A percentile compares a stretch with the other conserved stretches of the same genome.
phyloP scores from a whole-genome alignment of 2,888 invertebrate species.

The Patella caerulea region DNA sequence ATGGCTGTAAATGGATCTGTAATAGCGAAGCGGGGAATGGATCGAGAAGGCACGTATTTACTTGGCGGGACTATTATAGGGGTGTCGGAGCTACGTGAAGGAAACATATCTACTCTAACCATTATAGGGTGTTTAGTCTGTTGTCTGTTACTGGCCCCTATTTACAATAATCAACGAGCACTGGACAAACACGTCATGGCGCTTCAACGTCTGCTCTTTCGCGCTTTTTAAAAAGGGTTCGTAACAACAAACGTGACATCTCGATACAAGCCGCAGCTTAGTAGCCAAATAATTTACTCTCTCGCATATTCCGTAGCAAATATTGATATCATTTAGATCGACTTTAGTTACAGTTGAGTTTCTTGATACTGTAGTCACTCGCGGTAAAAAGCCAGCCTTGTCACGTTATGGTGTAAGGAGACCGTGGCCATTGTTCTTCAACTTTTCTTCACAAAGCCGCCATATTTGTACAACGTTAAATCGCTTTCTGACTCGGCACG shows the following conservation, averaged over 20 bases:
- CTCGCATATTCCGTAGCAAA: neutral
- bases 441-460: neutral
- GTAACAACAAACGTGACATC: slow-evolving; percentile 5
- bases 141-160: neutral
- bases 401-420: slow-evolving; percentile 1
- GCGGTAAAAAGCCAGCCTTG: neutral
- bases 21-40: no score
- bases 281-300: neutral
- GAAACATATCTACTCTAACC: slow-evolving; percentile 2
- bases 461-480: slow-evolving; percentile 5
- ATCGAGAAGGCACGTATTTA: no score
- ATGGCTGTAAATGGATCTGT: neutral
- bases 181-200: slow-evolving; percentile 2
- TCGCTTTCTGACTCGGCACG: slow-evolving; percentile 9
- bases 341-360: slow-evolving; percentile 10
- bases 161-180: neutral
- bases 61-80: no score
- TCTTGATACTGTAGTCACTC: slow-evolving; percentile 5
- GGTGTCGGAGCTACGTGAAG: neutral
- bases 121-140: neutral
- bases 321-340: slow-evolving; percentile 9
- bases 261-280: slow-evolving; percentile 4
- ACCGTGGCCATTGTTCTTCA: neutral
- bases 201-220: slow-evolving; percentile 2
- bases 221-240: slow-evolving; percentile 1